Percentiles rank a stretch among this genome's conserved stretches.
Evolutionary conservation across 2,113 vertebrate species (phyloP).

Genomic region (Cettia cetti): DNA sequence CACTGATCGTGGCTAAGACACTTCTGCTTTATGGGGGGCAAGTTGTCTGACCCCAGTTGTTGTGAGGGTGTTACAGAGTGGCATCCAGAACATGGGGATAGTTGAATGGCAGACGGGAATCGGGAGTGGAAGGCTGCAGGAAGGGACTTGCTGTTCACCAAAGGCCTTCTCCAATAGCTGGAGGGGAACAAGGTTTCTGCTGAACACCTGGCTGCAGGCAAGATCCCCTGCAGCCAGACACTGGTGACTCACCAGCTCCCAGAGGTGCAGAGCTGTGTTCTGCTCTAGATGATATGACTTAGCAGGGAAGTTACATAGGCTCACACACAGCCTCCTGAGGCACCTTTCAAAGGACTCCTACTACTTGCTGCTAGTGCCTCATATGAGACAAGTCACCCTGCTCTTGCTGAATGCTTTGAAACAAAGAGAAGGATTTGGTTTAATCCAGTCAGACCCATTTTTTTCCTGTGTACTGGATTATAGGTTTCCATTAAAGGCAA

Average conservation of each 20-base stretch:
- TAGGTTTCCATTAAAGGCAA: background rate
- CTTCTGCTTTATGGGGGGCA: background rate
- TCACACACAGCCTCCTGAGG: background rate
- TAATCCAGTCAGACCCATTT: background rate
- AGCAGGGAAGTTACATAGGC: background rate
- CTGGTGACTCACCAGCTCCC: background rate
- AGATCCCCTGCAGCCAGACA: background rate
- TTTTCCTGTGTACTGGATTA: background rate
- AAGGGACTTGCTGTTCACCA: background rate
- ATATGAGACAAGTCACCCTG: background rate
- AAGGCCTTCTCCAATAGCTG: background rate
- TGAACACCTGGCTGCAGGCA: background rate
- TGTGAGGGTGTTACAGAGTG: background rate
- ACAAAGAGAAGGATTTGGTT: background rate
- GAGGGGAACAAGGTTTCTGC: background rate
- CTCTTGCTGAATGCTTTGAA: background rate
- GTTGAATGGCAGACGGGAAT: background rate
- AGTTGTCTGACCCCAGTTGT: background rate
- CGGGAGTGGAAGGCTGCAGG: rapidly evolving
- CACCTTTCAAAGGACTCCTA: background rate
- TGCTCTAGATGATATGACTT: background rate
- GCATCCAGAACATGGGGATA: background rate
- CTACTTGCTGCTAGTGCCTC: background rate
- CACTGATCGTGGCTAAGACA: background rate
- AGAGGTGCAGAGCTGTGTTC: background rate